Percentiles rank a stretch among this genome's conserved stretches.
These are phyloP conservation scores for Cactoblastis cactorum DNA, from an alignment of 2,888 invertebrate species.

Conservation along the genomic window DNA sequence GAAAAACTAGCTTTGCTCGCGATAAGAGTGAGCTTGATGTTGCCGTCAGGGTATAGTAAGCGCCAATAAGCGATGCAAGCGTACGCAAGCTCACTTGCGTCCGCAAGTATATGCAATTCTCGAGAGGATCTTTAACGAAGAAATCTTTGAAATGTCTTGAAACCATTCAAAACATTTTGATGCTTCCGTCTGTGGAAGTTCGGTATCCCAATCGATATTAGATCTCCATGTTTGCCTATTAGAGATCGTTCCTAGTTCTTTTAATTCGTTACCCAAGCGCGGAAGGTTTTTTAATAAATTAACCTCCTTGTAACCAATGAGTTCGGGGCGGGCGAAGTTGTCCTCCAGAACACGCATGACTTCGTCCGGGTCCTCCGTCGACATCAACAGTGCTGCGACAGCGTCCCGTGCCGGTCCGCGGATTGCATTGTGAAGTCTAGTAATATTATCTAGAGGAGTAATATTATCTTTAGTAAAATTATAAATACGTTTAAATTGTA, in stretches of 20 bases:
- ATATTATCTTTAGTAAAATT: too few species aligned
- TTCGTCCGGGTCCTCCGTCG: slow-evolving; percentile 16
- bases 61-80: not conserved
- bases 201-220: not conserved
- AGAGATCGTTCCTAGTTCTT: slow-evolving; percentile 20
- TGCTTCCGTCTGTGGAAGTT: too few species aligned
- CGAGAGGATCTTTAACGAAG: not conserved
- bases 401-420: too few species aligned
- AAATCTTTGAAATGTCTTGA: not conserved
- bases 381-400: not conserved
- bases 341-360: slow-evolving; percentile 24
- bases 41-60: not conserved
- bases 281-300: slow-evolving; percentile 20
- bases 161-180: too few species aligned
- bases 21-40: not conserved
- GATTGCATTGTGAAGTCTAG: too few species aligned
- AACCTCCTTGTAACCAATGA: slow-evolving; percentile 18
- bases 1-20: not conserved
- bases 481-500: too few species aligned
- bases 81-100: too few species aligned
- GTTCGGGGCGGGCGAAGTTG: slow-evolving; percentile 24
- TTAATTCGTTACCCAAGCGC: slow-evolving; percentile 14
- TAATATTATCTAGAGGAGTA: too few species aligned
- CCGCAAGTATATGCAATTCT: not conserved
- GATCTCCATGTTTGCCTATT: not conserved